Conservation (phyloP, 2,797 vertebrate species). For the Jordanella pulchra region DNA sequence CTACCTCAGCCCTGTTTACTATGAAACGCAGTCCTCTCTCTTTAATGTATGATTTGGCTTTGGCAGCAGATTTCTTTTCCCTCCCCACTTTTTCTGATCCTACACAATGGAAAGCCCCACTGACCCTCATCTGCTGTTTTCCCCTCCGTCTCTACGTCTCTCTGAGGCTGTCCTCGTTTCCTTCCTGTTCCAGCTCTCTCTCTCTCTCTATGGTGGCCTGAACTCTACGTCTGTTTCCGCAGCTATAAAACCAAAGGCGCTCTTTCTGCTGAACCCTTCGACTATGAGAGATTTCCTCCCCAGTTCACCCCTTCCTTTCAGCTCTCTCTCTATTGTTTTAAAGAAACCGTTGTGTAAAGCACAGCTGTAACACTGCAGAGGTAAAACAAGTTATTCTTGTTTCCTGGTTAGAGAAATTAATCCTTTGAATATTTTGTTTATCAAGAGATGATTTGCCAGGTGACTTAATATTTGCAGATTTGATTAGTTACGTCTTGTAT, state of each 20-base stretch:
- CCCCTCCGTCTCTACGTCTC: slow-evolving; percentile 36
- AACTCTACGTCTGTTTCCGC: slow-evolving; percentile 36
- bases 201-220: slow-evolving; percentile 4
- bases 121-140: slow-evolving; percentile 46
- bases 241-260: slow-evolving; percentile 16
- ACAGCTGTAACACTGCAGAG: not conserved
- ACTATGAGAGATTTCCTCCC: slow-evolving; percentile 52
- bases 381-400: not conserved
- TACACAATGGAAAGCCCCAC: slow-evolving; percentile 66
- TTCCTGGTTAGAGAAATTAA: no score
- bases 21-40: slow-evolving; percentile 5
- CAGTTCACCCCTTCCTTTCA: slow-evolving; percentile 45
- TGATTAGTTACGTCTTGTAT: no score
- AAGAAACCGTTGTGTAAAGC: slow-evolving; percentile 27
- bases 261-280: slow-evolving; percentile 3
- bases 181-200: slow-evolving; percentile 55
- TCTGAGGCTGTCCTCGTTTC: slow-evolving; percentile 41
- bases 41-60: slow-evolving; percentile 23
- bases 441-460: no score
- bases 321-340: slow-evolving; percentile 57
- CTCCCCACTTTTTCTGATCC: slow-evolving; percentile 51
- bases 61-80: slow-evolving; percentile 42
- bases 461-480: no score
- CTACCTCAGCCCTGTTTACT: slow-evolving; percentile 4
- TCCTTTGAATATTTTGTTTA: no score